A percentile compares a stretch with the other conserved stretches of the same genome.
Conservation (phyloP, 2,888 invertebrate genomes). For the Sylvicola cinctus region DNA sequence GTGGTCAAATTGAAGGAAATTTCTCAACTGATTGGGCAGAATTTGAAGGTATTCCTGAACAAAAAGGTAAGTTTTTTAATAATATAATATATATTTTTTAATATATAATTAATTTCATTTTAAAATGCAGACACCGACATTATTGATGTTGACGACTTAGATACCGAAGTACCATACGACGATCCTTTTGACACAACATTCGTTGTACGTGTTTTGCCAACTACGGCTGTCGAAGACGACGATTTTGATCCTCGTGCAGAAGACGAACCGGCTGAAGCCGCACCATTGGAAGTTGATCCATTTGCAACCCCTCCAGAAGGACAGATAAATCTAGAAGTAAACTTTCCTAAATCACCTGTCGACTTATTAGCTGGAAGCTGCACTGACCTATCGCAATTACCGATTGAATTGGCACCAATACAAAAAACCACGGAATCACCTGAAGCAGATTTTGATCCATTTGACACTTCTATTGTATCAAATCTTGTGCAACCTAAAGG, state of each 20-base stretch:
- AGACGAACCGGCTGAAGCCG: conserved; percentile 35
- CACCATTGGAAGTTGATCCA: conserved; percentile 17
- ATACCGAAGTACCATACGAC: conserved; percentile 25
- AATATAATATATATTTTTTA: not conserved
- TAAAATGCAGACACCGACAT: conserved; percentile 9
- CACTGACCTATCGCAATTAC: conserved; percentile 48
- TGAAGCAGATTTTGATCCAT: conserved; percentile 52
- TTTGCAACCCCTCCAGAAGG: conserved; percentile 18
- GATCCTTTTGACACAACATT: conserved; percentile 74
- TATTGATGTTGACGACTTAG: conserved; percentile 29
- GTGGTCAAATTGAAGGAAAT: conserved; percentile 27
- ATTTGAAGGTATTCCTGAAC: conserved; percentile 30
- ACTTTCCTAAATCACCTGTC: conserved; percentile 23
- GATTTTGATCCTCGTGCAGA: conserved; percentile 41
- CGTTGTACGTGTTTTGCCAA: conserved; percentile 52
- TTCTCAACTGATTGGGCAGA: conserved; percentile 40
- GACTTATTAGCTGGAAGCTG: conserved; percentile 59
- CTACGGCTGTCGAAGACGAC: conserved; percentile 29
- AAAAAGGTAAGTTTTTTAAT: conserved; percentile 21
- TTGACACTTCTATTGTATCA: conserved; percentile 63
- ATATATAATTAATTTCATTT: not conserved
- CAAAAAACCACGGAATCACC: conserved; percentile 33
- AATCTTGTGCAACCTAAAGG: conserved; percentile 52
- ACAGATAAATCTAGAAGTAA: conserved; percentile 25
- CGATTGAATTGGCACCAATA: conserved; percentile 36